Evolutionary conservation across 2,888 invertebrate genomes (phyloP).

Genomic region (Thelaira solivaga): DNA sequence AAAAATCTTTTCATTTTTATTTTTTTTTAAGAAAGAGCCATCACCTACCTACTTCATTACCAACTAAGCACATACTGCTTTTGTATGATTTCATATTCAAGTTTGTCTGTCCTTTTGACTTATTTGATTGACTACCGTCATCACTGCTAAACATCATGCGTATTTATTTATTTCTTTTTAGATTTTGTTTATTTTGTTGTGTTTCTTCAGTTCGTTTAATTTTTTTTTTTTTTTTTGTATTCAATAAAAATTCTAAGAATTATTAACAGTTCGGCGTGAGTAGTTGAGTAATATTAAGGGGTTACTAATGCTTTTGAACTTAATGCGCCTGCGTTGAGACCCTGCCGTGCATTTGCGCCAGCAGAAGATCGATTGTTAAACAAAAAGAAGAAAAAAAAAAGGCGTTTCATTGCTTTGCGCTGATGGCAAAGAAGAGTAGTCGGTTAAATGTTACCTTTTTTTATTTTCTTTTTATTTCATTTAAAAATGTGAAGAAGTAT

Average conservation of each 20-base stretch:
- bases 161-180: constrained; percentile 8
- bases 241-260: constrained; percentile 47
- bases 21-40: constrained; percentile 1
- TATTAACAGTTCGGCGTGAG: constrained; percentile 25
- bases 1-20: no score
- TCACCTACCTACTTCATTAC: constrained; percentile 18
- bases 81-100: constrained; percentile 7
- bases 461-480: not conserved
- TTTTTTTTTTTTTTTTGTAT: constrained; percentile 10
- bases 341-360: constrained; percentile 60
- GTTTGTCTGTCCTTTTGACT: constrained; percentile 31
- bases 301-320: constrained; percentile 43
- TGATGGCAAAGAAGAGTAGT: constrained; percentile 37
- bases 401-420: constrained; percentile 57
- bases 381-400: constrained; percentile 46
- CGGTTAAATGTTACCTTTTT: constrained; percentile 35
- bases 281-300: constrained; percentile 18
- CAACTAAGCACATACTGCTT: no score
- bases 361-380: constrained; percentile 52
- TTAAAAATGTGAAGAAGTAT: not conserved
- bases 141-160: constrained; percentile 50
- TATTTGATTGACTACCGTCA: constrained; percentile 62
- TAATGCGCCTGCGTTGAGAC: constrained; percentile 48
- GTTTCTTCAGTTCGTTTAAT: no score
- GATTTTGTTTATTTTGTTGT: no score